phyloP scores from a whole-genome alignment of 2,888 invertebrate species.

The Cryptosula pallasiana region DNA sequence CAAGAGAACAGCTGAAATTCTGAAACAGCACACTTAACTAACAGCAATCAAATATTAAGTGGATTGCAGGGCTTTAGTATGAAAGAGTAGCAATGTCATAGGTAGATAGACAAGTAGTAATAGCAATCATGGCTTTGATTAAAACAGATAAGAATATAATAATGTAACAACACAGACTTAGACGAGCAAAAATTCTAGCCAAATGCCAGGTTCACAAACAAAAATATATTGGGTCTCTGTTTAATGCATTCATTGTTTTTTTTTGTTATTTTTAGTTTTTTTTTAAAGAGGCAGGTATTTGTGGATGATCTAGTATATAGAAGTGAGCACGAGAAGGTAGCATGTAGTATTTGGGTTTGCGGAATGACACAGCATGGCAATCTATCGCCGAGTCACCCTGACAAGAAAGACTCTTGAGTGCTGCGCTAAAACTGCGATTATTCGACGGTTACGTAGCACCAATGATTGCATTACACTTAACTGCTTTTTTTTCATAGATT shows the following conservation, averaged over 20 bases:
- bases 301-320: background rate
- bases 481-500: background rate
- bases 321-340: constrained; percentile 9
- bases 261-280: background rate
- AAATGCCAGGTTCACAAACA: background rate
- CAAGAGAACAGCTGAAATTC: too few relatives aligned
- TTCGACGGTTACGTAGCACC: constrained; percentile 1
- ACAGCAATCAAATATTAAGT: too few relatives aligned
- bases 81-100: too few relatives aligned
- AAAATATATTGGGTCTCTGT: background rate
- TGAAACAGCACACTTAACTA: too few relatives aligned
- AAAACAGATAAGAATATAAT: background rate
- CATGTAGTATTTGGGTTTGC: constrained; percentile 5
- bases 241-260: background rate
- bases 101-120: too few relatives aligned
- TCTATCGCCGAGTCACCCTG: constrained; percentile 21
- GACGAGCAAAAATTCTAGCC: background rate
- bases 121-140: background rate
- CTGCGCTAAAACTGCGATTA: constrained; percentile 4
- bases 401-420: constrained; percentile 21
- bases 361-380: constrained; percentile 22
- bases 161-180: background rate
- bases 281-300: background rate
- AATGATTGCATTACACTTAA: constrained; percentile 19
- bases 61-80: too few relatives aligned